These are phyloP conservation scores for Xylota segnis DNA, from an alignment of 2,888 invertebrate species.

Conservation along the genomic window DNA sequence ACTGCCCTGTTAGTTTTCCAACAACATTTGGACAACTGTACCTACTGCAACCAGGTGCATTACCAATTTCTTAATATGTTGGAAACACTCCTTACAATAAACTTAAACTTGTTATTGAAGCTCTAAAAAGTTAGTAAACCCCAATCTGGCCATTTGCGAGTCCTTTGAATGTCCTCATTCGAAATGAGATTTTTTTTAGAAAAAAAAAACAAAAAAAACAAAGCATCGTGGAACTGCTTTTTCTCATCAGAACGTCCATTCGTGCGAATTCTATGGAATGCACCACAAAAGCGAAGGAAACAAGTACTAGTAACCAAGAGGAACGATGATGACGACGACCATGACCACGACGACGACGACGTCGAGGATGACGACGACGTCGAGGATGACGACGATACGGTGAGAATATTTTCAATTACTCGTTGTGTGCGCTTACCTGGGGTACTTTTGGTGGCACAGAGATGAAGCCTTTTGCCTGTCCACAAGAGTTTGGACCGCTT, in stretches of 20 bases:
- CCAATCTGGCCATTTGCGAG: slow-evolving; percentile 10
- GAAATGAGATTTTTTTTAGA: slow-evolving; percentile 19
- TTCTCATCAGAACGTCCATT: slow-evolving; percentile 37
- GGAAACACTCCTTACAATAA: slow-evolving; percentile 32
- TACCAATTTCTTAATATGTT: slow-evolving; percentile 9
- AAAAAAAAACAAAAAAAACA: slow-evolving; percentile 13
- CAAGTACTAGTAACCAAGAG: neutral
- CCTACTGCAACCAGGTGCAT: neutral
- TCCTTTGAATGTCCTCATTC: neutral
- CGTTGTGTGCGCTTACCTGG: slow-evolving; percentile 6
- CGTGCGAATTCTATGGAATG: slow-evolving; percentile 46
- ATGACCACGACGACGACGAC: neutral
- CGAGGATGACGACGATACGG: slow-evolving; percentile 4
- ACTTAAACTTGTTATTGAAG: slow-evolving; percentile 37
- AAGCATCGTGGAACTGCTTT: slow-evolving; percentile 11
- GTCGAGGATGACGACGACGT: too few species aligned
- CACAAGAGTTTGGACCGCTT: slow-evolving; percentile 39
- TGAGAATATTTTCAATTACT: slow-evolving; percentile 58
- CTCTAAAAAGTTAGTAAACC: slow-evolving; percentile 13
- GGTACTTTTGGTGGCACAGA: slow-evolving; percentile 21
- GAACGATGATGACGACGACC: neutral
- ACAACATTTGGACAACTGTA: too few species aligned
- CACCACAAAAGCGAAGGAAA: slow-evolving; percentile 27
- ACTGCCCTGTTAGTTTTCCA: too few species aligned
- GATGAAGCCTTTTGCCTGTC: slow-evolving; percentile 31